Base-by-base conservation (phyloP, 2,888 invertebrate species). In the Habrosyne pyritoides region DNA sequence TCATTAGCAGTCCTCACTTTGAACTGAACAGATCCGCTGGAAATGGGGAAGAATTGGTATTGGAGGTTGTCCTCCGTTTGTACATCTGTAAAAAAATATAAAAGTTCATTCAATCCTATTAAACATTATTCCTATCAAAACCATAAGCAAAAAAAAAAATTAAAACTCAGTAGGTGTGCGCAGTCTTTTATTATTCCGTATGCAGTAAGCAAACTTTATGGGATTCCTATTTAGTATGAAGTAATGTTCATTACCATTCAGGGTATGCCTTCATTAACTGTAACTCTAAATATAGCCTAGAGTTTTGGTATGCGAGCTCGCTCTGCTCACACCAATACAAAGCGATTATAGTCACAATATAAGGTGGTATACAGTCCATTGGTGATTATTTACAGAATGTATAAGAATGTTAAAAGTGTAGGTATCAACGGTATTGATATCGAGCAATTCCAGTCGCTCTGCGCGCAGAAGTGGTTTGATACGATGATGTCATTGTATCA, bases 1-100 rank as follows among this genome's bases (percentile, higher is more conserved):
- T 98, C 98, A 77, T 98, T 95, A 0, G 95, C 77, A 0, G 98
- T 94, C 63, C 95, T 95, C 4, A 98, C 95, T 74, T 96, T 95
- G 86, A 98, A 97, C 76, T 95, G 95, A 53, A 96, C 89, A 53
- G 95, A 94, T 2, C 95, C 95, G 63, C 93, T 93, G 14, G 93
- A 86, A 54, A 95, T 94, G 24, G 97, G 97, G 76, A 95, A 95
- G 93, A 97, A 98, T 64, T 94, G 94, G 91, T 98, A 98, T 83
- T 96, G 95, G 81, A 97, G 94, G 83, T 95, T 95, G 81, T 97
- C 97, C 75, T 95, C 95, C 62, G 96, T 96, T 75, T 94, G 86
- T 60, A 98, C 85, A 91, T 97, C 97, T 97, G 93, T 89, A 94
- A 81, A 70, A 62, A 53, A 14, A 57, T 30, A 46, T 46, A 36